A percentile compares a stretch with the other conserved stretches of the same genome.
phyloP scores from a whole-genome alignment of 2,888 invertebrate species.

The Pilophorus perplexus region DNA sequence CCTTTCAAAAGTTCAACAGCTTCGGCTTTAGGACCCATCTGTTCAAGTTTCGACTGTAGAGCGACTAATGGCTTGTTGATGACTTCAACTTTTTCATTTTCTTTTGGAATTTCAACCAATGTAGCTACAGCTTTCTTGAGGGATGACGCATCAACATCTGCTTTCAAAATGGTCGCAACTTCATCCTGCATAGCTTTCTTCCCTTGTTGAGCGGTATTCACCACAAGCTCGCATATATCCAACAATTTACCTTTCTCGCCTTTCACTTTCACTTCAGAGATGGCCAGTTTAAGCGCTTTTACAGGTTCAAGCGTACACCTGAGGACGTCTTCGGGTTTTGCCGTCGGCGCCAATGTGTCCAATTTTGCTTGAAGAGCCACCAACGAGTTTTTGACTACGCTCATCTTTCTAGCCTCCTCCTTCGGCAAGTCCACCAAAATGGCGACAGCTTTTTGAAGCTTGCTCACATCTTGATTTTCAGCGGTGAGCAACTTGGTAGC shows the following conservation, averaged over 20 bases:
- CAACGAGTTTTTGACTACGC: not conserved
- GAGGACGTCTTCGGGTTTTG: slow-evolving; percentile 12
- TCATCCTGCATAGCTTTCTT: slow-evolving; percentile 2
- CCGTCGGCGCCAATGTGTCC: not conserved
- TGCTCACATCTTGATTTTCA: not conserved
- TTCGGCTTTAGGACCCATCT: not conserved
- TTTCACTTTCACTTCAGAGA: not conserved
- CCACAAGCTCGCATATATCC: slow-evolving; percentile 14
- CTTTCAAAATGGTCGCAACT: not conserved
- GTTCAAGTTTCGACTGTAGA: slow-evolving; percentile 5
- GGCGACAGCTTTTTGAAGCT: slow-evolving; percentile 14
- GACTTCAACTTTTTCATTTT: not conserved
- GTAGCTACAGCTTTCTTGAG: slow-evolving; percentile 7
- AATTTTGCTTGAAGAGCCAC: slow-evolving; percentile 15
- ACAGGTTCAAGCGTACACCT: slow-evolving; percentile 4
- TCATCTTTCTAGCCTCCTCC: not conserved
- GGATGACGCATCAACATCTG: not conserved
- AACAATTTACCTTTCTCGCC: slow-evolving; percentile 15
- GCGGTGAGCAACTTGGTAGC: not conserved
- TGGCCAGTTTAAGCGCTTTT: not conserved
- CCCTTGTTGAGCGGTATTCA: slow-evolving; percentile 13
- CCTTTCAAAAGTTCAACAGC: not conserved
- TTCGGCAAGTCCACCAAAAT: not conserved
- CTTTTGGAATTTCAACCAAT: slow-evolving; percentile 6
- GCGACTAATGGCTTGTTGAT: not conserved